Percentiles rank a stretch among this genome's conserved stretches.
phyloP scores from a whole-genome alignment of 1,140 invertebrate genomes.

The Drosophila teissieri region DNA sequence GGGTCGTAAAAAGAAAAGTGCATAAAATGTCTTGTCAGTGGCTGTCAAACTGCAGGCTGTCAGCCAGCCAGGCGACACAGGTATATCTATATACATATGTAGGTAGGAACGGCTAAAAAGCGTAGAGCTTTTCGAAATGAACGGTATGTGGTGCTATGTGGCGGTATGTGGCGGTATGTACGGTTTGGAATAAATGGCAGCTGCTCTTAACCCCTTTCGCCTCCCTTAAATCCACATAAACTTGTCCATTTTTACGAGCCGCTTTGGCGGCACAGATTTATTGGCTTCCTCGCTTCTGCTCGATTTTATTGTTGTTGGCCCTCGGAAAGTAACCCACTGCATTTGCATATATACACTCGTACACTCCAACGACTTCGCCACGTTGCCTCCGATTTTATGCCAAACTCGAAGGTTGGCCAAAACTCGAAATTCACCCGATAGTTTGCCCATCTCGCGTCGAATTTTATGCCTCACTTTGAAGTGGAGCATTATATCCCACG shows the following conservation, averaged over 20 bases:
- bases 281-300: constrained; percentile 55
- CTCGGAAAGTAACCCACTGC: constrained; percentile 40
- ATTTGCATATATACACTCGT: constrained; percentile 31
- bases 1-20: constrained; percentile 51
- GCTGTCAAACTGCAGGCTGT: constrained; percentile 46
- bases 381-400: constrained; percentile 35
- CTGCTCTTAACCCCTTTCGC: constrained; percentile 20
- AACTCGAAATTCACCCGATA: constrained; percentile 27
- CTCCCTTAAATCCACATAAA: constrained; percentile 35
- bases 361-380: background rate
- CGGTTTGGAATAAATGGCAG: constrained; percentile 37
- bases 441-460: constrained; percentile 30
- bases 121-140: constrained; percentile 4
- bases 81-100: too few species aligned
- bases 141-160: too few species aligned
- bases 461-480: constrained; percentile 54
- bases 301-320: constrained; percentile 62
- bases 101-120: constrained; percentile 24
- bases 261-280: constrained; percentile 62
- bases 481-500: constrained; percentile 45
- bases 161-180: background rate
- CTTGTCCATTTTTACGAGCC: constrained; percentile 64
- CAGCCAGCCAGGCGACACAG: constrained; percentile 40
- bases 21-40: constrained; percentile 48
- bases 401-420: constrained; percentile 51